These are phyloP conservation scores for Drosophila jambulina DNA, from an alignment of 1,140 invertebrate species.

Conservation along the genomic window DNA sequence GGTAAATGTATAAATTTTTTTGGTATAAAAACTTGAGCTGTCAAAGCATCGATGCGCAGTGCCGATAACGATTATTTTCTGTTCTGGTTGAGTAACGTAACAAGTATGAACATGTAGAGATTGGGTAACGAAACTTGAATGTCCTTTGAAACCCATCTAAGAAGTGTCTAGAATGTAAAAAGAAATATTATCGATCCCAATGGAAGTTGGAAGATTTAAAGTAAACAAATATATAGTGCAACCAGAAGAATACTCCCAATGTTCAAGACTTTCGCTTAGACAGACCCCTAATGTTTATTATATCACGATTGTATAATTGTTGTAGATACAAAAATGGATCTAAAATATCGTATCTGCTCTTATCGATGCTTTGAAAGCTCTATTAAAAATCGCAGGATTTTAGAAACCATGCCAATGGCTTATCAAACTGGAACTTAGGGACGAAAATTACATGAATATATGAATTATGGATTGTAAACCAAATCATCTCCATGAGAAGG, in stretches of 20 bases:
- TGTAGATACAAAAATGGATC: too few relatives aligned
- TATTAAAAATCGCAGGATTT: not conserved
- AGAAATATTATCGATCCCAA: not conserved
- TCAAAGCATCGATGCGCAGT: not conserved
- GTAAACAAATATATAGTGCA: not conserved
- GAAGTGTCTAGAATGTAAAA: not conserved
- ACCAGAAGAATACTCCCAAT: not conserved
- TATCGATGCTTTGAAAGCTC: not conserved
- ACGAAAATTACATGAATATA: constrained; percentile 1
- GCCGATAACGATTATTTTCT: not conserved
- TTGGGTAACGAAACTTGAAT: not conserved
- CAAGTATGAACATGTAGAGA: not conserved
- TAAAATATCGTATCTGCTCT: not conserved
- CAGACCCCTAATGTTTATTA: fast-evolving
- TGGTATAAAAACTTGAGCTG: not conserved
- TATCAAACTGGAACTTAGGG: constrained; percentile 7
- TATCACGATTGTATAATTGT: not conserved
- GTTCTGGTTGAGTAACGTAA: not conserved
- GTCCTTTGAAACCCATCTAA: not conserved
- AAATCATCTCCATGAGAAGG: not conserved
- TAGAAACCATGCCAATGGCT: not conserved
- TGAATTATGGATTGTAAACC: not conserved
- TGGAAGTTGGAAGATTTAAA: too few relatives aligned
- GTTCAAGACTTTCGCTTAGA: too few relatives aligned
- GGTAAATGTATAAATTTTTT: not conserved